Percentiles rank a stretch among this genome's conserved stretches.
phyloP scores from a whole-genome alignment of 1,140 invertebrate genomes.

The Uloborus diversus region DNA sequence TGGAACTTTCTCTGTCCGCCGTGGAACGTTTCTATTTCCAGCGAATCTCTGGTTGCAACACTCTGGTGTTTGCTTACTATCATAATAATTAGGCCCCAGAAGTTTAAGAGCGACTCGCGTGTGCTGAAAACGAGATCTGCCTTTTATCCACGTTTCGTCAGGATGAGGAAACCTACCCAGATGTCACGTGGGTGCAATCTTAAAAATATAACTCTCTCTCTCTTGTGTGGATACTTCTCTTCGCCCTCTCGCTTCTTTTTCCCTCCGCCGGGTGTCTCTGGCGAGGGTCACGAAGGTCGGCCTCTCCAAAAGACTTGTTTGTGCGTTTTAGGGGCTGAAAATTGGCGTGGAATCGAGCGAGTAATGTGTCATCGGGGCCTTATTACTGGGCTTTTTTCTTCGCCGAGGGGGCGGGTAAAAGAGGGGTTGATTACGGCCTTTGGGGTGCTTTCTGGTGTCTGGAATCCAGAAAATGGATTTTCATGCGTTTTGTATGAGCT shows the following conservation, averaged over 20 bases:
- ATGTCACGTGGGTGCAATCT: conserved; percentile 9
- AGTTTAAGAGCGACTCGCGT: too few relatives aligned
- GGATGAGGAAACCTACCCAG: conserved; percentile 12
- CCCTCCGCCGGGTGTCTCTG: background rate
- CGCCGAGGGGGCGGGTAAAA: background rate
- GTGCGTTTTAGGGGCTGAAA: conserved; percentile 45
- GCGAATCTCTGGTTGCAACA: too few relatives aligned
- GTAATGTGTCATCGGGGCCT: conserved; percentile 48
- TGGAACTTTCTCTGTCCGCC: too few relatives aligned
- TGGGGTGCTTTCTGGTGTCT: background rate
- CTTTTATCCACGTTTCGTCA: conserved; percentile 34
- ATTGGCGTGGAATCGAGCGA: conserved; percentile 26
- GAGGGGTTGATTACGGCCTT: background rate
- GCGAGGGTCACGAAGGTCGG: background rate
- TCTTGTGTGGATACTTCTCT: background rate
- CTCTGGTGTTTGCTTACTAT: too few relatives aligned
- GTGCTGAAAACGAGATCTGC: conserved; percentile 16
- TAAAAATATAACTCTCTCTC: conserved; percentile 31
- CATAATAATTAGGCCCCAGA: too few relatives aligned
- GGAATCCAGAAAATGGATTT: background rate
- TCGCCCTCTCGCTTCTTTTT: background rate
- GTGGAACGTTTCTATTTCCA: too few relatives aligned
- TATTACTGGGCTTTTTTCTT: conserved; percentile 1
- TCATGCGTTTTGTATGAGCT: too few relatives aligned
- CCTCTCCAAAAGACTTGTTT: background rate